Conservation (phyloP, 2,797 vertebrate species). For the Gallinago nigripennis region DNA sequence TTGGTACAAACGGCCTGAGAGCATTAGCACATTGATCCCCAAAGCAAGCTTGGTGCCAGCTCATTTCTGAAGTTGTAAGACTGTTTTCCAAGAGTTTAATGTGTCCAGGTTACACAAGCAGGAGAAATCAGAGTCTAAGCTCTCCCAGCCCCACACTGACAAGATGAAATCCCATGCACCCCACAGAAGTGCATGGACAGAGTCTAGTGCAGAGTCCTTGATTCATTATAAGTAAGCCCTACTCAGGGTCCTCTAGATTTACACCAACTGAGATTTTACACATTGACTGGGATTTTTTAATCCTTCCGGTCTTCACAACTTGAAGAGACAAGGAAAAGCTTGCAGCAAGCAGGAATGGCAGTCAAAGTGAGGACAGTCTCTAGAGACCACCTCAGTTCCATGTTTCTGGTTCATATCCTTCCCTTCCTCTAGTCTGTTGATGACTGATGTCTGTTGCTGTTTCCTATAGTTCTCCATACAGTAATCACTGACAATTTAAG, state of each 20-base stretch:
- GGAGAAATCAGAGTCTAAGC: not conserved
- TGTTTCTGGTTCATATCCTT: not conserved
- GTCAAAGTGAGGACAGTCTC: not conserved
- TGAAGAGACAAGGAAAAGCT: not conserved
- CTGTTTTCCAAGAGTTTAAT: not conserved
- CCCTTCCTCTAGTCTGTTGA: not conserved
- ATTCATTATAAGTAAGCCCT: not conserved
- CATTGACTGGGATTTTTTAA: not conserved
- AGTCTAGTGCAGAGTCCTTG: not conserved
- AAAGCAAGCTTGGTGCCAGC: not conserved
- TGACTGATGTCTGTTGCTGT: not conserved
- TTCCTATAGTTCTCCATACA: not conserved
- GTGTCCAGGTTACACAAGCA: not conserved
- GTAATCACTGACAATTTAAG: not conserved
- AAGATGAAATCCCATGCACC: not conserved
- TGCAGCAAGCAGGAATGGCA: not conserved
- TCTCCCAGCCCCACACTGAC: not conserved
- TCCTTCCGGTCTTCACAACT: not conserved
- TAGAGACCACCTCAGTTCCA: not conserved
- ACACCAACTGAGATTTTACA: not conserved
- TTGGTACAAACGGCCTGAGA: not conserved
- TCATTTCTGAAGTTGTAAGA: not conserved
- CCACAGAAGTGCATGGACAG: not conserved
- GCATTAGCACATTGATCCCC: not conserved
- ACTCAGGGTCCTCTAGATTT: not conserved